phyloP scores from a whole-genome alignment of 2,797 vertebrate species.

The Salarias fasciatus region DNA sequence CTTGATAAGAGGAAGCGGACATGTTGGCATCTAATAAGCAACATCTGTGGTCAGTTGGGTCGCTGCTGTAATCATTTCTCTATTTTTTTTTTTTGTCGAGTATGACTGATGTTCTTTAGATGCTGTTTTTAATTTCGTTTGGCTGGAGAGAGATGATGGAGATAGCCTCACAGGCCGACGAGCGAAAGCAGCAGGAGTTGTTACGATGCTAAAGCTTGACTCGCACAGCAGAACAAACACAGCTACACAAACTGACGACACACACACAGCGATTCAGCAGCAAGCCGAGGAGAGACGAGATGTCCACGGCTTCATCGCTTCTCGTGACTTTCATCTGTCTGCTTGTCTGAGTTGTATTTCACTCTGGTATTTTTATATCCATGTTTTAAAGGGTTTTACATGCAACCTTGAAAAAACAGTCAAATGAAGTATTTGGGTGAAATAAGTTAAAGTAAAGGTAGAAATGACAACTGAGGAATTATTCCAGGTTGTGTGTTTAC shows the following conservation, averaged over 20 bases:
- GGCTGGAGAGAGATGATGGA: background rate
- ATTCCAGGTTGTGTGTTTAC: too few relatives aligned
- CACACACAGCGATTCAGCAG: background rate
- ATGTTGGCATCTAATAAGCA: background rate
- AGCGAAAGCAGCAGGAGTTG: background rate
- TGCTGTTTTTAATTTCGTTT: background rate
- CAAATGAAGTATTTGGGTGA: too few relatives aligned
- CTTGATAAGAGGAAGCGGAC: too few relatives aligned
- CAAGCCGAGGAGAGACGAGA: background rate
- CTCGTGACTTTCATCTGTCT: too few relatives aligned
- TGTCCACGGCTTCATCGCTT: too few relatives aligned
- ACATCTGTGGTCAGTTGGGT: background rate
- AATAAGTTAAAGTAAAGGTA: too few relatives aligned
- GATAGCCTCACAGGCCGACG: background rate
- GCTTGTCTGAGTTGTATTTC: too few relatives aligned
- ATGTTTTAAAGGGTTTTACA: too few relatives aligned
- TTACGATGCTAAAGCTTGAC: background rate
- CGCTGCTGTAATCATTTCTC: background rate
- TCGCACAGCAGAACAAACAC: background rate
- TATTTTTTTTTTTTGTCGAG: background rate
- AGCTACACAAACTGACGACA: conserved; percentile 1
- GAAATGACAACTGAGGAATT: too few relatives aligned
- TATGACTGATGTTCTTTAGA: background rate
- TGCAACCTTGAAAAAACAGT: too few relatives aligned
- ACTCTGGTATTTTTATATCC: too few relatives aligned